Evolutionary conservation across 2,888 invertebrate species (phyloP).

Genomic region (Argyra leucocephala): DNA sequence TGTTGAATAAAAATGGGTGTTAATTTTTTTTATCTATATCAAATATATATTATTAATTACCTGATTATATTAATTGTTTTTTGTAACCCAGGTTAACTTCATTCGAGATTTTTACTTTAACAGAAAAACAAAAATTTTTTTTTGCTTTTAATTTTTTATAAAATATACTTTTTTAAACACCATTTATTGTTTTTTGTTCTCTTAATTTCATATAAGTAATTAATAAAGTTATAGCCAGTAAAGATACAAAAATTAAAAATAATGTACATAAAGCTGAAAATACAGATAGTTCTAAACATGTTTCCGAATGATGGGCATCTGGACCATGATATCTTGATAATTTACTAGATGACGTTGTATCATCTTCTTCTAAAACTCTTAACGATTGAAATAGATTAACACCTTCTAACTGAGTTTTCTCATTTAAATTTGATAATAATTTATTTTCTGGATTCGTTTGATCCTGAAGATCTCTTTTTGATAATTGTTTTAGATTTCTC

Average conservation of each 20-base stretch:
- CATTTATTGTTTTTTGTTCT: conserved; percentile 43
- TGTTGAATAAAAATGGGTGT: no score
- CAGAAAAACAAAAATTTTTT: no score
- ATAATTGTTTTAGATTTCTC: conserved; percentile 76
- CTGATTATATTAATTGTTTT: no score
- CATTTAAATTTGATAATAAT: conserved; percentile 36
- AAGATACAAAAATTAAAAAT: conserved; percentile 59
- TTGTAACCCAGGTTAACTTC: no score
- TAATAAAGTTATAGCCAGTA: conserved; percentile 61
- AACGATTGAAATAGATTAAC: conserved; percentile 82
- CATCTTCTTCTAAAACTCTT: conserved; percentile 68
- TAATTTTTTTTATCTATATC: no score
- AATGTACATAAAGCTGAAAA: conserved; percentile 60
- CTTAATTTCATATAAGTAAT: conserved; percentile 68
- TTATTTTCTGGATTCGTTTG: conserved; percentile 32
- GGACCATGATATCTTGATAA: conserved; percentile 25
- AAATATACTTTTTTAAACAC: background rate
- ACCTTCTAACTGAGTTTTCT: conserved; percentile 63
- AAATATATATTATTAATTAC: no score
- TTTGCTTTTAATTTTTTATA: background rate
- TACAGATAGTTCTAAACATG: conserved; percentile 56
- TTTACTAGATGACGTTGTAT: conserved; percentile 40
- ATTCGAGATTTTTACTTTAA: no score
- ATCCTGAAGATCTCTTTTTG: conserved; percentile 57
- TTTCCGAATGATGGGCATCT: conserved; percentile 40